These are phyloP conservation scores for Rhinogobius similis DNA, from an alignment of 2,113 vertebrate genomes.

Conservation along the genomic window DNA sequence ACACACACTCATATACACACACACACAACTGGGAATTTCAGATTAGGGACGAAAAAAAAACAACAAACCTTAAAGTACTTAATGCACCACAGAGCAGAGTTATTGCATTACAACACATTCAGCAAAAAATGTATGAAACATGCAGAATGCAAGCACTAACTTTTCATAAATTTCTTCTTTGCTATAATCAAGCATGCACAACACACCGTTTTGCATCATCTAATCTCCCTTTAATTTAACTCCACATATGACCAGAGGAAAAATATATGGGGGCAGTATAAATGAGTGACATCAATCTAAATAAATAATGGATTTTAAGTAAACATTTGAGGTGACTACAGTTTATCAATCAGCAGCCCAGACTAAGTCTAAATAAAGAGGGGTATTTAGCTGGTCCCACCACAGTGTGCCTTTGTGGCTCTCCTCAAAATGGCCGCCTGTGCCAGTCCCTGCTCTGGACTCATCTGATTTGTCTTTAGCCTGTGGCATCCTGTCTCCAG, in stretches of 20 bases:
- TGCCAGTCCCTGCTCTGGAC: slow-evolving; percentile 65
- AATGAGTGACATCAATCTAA: background rate
- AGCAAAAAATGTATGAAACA: slow-evolving; percentile 36
- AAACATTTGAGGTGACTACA: slow-evolving; percentile 54
- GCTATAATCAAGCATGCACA: background rate
- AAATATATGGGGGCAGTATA: background rate
- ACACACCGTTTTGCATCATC: slow-evolving; percentile 1
- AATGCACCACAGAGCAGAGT: slow-evolving; percentile 52
- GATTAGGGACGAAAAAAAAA: slow-evolving; percentile 45
- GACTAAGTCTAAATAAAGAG: slow-evolving; percentile 69
- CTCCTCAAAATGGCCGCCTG: slow-evolving; percentile 73
- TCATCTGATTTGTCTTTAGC: slow-evolving; percentile 62
- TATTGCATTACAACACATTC: slow-evolving; percentile 44
- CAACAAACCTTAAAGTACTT: slow-evolving; percentile 37
- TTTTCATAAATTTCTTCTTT: background rate
- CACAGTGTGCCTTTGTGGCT: slow-evolving; percentile 73
- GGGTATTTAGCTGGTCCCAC: slow-evolving; percentile 58
- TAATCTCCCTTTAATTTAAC: no score
- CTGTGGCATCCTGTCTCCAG: slow-evolving; percentile 59
- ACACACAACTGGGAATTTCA: slow-evolving; percentile 41
- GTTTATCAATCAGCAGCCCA: slow-evolving; percentile 71
- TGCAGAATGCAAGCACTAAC: background rate
- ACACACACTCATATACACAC: slow-evolving; percentile 14
- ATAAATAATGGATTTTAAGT: slow-evolving; percentile 27
- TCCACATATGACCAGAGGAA: no score